phyloP scores from a whole-genome alignment of 2,797 vertebrate species.

The Sebastes nivosus region DNA sequence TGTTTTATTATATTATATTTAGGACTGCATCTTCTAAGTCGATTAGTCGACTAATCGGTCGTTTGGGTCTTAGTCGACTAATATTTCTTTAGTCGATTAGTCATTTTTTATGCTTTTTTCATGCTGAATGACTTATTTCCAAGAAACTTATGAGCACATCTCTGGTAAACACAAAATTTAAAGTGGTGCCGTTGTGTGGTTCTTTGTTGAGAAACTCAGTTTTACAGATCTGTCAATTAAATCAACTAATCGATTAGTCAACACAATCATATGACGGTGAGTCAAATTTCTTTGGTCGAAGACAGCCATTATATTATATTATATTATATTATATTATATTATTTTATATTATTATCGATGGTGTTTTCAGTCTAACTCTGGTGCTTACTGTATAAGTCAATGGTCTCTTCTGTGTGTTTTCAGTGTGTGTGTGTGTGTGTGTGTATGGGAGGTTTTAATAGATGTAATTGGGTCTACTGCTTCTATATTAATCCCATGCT shows the following conservation, averaged over 20 bases:
- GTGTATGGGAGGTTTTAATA: conserved; percentile 24
- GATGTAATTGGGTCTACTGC: conserved; percentile 46
- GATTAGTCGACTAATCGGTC: too few species aligned
- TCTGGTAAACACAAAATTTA: too few species aligned
- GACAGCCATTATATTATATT: neutral
- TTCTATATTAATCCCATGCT: conserved; percentile 48
- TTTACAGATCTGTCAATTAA: too few species aligned
- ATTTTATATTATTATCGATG: neutral
- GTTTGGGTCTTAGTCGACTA: too few species aligned
- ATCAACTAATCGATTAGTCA: neutral
- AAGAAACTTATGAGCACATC: too few species aligned
- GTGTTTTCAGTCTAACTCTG: neutral
- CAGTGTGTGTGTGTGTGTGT: neutral
- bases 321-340: neutral
- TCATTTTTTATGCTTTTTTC: neutral
- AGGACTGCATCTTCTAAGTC: neutral
- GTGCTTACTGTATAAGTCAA: neutral
- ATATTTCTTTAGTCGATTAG: neutral
- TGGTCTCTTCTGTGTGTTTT: neutral
- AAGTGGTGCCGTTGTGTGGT: neutral
- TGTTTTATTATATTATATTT: neutral
- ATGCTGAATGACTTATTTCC: too few species aligned
- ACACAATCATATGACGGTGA: neutral
- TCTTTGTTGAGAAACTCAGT: neutral
- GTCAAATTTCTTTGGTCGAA: too few species aligned